These are phyloP conservation scores for Danaus chrysippus DNA, from an alignment of 2,888 invertebrate genomes.

Conservation along the genomic window DNA sequence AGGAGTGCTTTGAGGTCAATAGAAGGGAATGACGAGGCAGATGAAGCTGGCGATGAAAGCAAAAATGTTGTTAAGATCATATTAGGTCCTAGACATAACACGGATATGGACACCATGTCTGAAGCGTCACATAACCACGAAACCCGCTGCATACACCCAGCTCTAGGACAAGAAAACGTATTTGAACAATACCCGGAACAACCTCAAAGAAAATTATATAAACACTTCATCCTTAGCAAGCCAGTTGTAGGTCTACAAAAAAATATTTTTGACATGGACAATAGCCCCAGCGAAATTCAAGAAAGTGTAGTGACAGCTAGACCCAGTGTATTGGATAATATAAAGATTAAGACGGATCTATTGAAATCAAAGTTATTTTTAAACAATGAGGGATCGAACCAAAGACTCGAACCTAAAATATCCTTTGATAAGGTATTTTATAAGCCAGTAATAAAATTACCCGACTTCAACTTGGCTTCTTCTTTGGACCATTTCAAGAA, in stretches of 20 bases:
- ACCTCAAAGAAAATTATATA: constrained; percentile 37
- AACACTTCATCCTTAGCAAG: constrained; percentile 40
- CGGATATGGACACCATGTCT: constrained; percentile 37
- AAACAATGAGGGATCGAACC: constrained; percentile 9
- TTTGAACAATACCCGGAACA: constrained; percentile 30
- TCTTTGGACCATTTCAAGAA: neutral
- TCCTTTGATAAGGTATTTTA: neutral
- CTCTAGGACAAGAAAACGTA: constrained; percentile 34
- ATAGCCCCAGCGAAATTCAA: constrained; percentile 49
- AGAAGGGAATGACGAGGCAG: constrained; percentile 27
- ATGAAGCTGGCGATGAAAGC: constrained; percentile 44
- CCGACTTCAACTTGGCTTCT: neutral
- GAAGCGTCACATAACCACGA: constrained; percentile 54
- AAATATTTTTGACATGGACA: constrained; percentile 49
- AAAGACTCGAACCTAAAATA: constrained; percentile 9
- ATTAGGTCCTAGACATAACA: constrained; percentile 43
- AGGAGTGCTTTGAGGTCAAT: constrained; percentile 39
- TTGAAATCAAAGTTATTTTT: constrained; percentile 22
- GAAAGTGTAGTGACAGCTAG: constrained; percentile 37
- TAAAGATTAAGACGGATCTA: constrained; percentile 21
- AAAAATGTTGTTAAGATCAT: constrained; percentile 54
- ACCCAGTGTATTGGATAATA: constrained; percentile 22
- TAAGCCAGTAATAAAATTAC: neutral
- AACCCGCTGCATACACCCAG: constrained; percentile 45
- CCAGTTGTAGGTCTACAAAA: constrained; percentile 21